Evolutionary conservation across 2,113 vertebrate genomes (phyloP).

Genomic region (Eulemur rufifrons): DNA sequence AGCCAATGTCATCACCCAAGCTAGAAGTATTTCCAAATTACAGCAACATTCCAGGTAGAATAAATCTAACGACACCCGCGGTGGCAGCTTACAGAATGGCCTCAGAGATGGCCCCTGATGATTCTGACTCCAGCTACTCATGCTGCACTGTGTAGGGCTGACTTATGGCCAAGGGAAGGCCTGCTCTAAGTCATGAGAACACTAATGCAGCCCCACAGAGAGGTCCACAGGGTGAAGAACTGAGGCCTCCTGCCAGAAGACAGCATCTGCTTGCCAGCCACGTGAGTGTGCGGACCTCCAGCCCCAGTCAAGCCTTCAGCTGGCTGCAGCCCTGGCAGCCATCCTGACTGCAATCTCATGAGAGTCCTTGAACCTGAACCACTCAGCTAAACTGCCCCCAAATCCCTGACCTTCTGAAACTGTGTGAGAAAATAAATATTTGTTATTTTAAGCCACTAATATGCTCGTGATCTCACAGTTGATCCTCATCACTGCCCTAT

Average conservation of each 20-base stretch:
- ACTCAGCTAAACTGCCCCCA: neutral
- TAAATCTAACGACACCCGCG: neutral
- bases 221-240: neutral
- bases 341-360: neutral
- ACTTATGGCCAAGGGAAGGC: neutral
- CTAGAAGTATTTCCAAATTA: slow-evolving; percentile 14
- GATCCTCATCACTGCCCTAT: neutral
- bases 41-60: neutral
- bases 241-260: neutral
- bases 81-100: neutral
- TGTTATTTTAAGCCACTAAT: neutral
- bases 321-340: neutral
- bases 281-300: neutral
- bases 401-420: neutral
- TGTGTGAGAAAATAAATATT: neutral
- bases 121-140: neutral
- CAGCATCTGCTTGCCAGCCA: neutral
- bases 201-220: neutral
- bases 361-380: neutral
- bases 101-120: neutral
- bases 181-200: neutral
- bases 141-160: neutral
- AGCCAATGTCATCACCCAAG: slow-evolving; percentile 13
- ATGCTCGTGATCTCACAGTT: neutral
- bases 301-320: neutral